A percentile compares a stretch with the other conserved stretches of the same genome.
Conservation (phyloP, 2,113 vertebrate species). For the Neodontobutis hainanensis region DNA sequence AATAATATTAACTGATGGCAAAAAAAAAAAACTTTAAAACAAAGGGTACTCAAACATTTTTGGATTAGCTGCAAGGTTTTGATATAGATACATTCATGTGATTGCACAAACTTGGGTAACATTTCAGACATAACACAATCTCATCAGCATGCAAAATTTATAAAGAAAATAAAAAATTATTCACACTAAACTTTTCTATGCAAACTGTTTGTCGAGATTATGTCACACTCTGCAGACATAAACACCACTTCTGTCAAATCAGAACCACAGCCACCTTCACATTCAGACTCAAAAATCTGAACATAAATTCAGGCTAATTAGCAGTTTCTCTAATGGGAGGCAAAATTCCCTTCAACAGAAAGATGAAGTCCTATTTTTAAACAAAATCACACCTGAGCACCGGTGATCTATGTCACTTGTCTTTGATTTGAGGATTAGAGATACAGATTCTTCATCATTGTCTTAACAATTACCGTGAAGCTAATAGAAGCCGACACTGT, state of each 20-base stretch:
- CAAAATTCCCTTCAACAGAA: constrained; percentile 1
- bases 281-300: background rate
- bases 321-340: constrained; percentile 13
- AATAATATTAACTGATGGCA: too few species aligned
- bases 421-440: constrained; percentile 68
- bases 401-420: constrained; percentile 45
- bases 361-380: constrained; percentile 31
- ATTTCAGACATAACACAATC: too few species aligned
- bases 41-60: too few species aligned
- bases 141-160: too few species aligned
- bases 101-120: too few species aligned
- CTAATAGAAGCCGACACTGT: constrained; percentile 61
- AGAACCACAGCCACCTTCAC: background rate
- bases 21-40: too few species aligned
- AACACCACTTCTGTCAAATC: background rate
- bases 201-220: too few species aligned
- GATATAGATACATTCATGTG: background rate
- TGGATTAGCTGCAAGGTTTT: constrained; percentile 2
- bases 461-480: constrained; percentile 65
- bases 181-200: too few species aligned
- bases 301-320: constrained; percentile 13
- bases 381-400: constrained; percentile 48
- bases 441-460: constrained; percentile 50
- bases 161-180: too few species aligned
- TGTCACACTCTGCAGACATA: background rate